A percentile compares a stretch with the other conserved stretches of the same genome.
Conservation (phyloP, 2,113 vertebrate genomes). For the Lynx canadensis region DNA sequence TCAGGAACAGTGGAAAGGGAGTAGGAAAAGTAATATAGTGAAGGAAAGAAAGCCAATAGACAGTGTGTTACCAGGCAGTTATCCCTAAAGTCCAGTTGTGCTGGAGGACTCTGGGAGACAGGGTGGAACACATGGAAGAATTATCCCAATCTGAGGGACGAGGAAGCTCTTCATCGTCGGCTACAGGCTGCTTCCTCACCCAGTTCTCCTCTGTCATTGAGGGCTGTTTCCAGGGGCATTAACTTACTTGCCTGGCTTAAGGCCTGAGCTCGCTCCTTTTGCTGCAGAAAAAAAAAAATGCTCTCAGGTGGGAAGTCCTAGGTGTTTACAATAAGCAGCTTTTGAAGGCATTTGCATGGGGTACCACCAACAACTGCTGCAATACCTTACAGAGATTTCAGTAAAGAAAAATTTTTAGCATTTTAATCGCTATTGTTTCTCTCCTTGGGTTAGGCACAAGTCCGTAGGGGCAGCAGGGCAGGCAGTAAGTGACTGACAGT, state of each 20-base stretch:
- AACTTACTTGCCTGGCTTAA: neutral
- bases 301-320: neutral
- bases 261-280: neutral
- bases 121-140: neutral
- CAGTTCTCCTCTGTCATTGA: neutral
- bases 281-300: neutral
- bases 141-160: neutral
- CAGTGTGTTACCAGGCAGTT: neutral
- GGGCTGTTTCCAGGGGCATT: neutral
- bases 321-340: neutral
- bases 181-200: neutral
- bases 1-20: neutral
- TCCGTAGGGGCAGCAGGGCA: neutral
- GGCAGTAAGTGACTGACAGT: neutral
- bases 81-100: neutral
- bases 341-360: neutral
- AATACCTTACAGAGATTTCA: constrained; percentile 1
- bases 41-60: neutral
- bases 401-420: neutral
- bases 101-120: neutral
- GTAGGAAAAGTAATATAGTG: neutral
- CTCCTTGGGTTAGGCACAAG: neutral
- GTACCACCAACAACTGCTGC: neutral
- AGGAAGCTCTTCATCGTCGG: neutral
- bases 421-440: neutral